Evolutionary conservation across 2,888 invertebrate species (phyloP), one percentile per base, ranked within the genome.

Genomic region (Margaritifera margaritifera): DNA sequence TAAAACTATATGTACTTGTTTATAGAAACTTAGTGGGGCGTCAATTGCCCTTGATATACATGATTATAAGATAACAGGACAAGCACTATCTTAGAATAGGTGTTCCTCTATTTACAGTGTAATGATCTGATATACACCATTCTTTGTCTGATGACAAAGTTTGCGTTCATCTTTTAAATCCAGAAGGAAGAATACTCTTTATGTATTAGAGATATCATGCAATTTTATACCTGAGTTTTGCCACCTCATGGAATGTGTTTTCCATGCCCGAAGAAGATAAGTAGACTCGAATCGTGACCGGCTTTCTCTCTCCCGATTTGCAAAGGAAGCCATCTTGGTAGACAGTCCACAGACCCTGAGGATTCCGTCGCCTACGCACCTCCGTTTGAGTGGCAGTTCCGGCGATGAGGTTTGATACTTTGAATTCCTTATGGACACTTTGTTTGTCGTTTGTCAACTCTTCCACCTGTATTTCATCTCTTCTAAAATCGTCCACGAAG

Each of bases 181-280:
- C 2, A 42, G 11, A 42, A 42, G 1, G 3, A 42, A 15, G 5
- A 27, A 27, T 15, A 2, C 15, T 2, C 42, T 42, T 15, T 15
- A 42, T 11, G 11, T 11, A 42, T 15, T 11, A 15, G 42, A 42
- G 15, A 42, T 42, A 42, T 42, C 11, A 15, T 42, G 11, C 11
- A 42, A 42, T 11, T 42, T 2, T 11, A 42, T 42, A 85, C 86
- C 83, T 80, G 18, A 86, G 74, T 65, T 80, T 80, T 8, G 83
- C 80, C 6, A 82, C 82, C 63, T 86, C 86, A 59, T 75, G 71
- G 53, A 79, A 80, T 11, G 83, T 75, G n/a, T 76, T 71, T 22
- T 71, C 69, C 4, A 83, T 71, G 1, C 78, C 71, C 25, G 82
- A 75, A 18, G 72, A 71, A 19, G 69, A 71, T 42, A 79, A 71